Percentiles rank a stretch among this genome's conserved stretches.
phyloP scores from a whole-genome alignment of 2,888 invertebrate species.

The Sesia bembeciformis region DNA sequence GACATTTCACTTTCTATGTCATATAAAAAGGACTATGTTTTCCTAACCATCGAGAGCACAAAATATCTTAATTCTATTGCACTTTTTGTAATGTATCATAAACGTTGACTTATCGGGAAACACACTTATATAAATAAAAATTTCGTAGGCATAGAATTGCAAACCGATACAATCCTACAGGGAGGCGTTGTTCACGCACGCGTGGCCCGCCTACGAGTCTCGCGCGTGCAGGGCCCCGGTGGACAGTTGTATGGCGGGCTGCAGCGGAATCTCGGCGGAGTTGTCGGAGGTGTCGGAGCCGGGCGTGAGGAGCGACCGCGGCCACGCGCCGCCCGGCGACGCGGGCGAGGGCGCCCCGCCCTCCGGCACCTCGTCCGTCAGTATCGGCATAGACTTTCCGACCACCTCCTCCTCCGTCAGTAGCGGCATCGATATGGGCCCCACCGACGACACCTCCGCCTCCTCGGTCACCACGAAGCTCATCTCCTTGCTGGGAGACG shows the following conservation, averaged over 20 bases:
- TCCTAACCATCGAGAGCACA: background rate
- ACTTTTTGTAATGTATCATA: slow-evolving; percentile 22
- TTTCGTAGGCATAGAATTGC: background rate
- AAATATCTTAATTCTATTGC: slow-evolving; percentile 30
- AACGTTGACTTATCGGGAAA: slow-evolving; percentile 12
- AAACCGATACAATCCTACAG: background rate
- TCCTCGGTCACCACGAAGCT: slow-evolving; percentile 41
- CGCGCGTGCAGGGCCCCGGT: slow-evolving; percentile 36
- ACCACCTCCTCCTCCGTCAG: slow-evolving; percentile 63
- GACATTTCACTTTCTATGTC: too few relatives aligned
- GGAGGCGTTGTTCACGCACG: background rate
- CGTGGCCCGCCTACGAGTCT: slow-evolving; percentile 3
- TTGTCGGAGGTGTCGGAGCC: slow-evolving; percentile 51
- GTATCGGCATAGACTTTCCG: slow-evolving; percentile 57
- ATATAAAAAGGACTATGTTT: too few relatives aligned
- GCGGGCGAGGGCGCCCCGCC: slow-evolving; percentile 38
- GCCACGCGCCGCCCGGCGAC: slow-evolving; percentile 21
- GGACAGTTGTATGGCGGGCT: slow-evolving; percentile 51
- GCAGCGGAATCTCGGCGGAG: slow-evolving; percentile 56
- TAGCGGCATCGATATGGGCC: slow-evolving; percentile 75
- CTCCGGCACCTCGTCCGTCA: slow-evolving; percentile 49
- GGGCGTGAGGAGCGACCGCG: slow-evolving; percentile 38
- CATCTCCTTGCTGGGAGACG: slow-evolving; percentile 51
- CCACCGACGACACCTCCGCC: slow-evolving; percentile 33
- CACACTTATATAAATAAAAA: slow-evolving; percentile 18